Base-by-base conservation (phyloP, 2,888 invertebrate species). In the Sinodicranocentrus sp. region DNA sequence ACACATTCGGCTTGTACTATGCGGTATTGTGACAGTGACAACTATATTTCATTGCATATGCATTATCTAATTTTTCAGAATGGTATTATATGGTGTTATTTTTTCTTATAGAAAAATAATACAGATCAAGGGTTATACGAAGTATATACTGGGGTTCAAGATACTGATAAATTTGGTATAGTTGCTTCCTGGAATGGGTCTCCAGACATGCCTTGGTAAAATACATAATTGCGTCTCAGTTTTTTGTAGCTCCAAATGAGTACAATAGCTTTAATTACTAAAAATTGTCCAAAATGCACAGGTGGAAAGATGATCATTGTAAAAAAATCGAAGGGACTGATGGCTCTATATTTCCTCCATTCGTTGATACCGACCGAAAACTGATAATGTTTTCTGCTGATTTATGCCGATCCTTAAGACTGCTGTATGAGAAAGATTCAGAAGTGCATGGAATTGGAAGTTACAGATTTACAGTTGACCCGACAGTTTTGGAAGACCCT, bases 1-100 rank as follows among this genome's bases (percentile, higher is more conserved):
- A 85, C 26, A 88, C 87, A 6, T 88, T 88, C 77, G 88, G 88
- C 17, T 63, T 88, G 13, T 84, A 86, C 21, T 87, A 87, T 68
- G 85, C 85, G 17, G 88, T 88, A 84, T n/a, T n/a, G n/a, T n/a
- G n/a, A n/a, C n/a, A 86, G 86, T 33, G 10, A 10, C 33, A 33
- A 33, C 10, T n/a, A n/a, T n/a, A n/a, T n/a, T n/a, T n/a, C n/a
- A n/a, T n/a, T n/a, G n/a, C n/a, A n/a, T n/a, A n/a, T n/a, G n/a
- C n/a, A n/a, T n/a, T n/a, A n/a, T n/a, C n/a, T n/a, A n/a, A n/a
- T n/a, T n/a, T n/a, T n/a, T n/a, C n/a, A n/a, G n/a, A n/a, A n/a
- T n/a, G n/a, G n/a, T n/a, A n/a, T n/a, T n/a, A n/a, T n/a, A n/a
- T n/a, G n/a, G n/a, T n/a, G n/a, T n/a, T n/a, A n/a, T n/a, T n/a